These are phyloP conservation scores for Oedothorax gibbosus DNA, from an alignment of 1,140 invertebrate genomes.

Conservation along the genomic window DNA sequence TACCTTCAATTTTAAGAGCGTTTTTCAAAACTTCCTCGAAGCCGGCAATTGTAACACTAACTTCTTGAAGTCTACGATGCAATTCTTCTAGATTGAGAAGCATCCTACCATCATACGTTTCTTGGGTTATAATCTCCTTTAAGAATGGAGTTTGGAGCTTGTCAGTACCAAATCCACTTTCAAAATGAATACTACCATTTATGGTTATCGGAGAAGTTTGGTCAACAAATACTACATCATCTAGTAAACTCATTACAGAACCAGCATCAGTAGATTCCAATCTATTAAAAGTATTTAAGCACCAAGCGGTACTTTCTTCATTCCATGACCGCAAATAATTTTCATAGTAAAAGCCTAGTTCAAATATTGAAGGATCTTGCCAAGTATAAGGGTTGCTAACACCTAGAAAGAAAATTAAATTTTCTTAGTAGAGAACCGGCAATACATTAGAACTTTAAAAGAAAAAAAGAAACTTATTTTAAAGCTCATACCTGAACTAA, in stretches of 20 bases:
- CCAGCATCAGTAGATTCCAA: not conserved
- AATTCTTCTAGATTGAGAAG: constrained; percentile 29
- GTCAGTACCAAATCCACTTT: constrained; percentile 19
- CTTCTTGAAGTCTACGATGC: constrained; percentile 7
- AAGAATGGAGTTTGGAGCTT: constrained; percentile 35
- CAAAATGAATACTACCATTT: constrained; percentile 38
- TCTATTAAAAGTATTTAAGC: constrained; percentile 14
- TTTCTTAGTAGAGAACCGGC: not conserved
- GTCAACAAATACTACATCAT: constrained; percentile 45
- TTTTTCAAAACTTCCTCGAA: constrained; percentile 23
- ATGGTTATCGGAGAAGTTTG: constrained; percentile 37
- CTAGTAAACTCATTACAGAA: not conserved
- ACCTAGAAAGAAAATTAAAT: constrained; percentile 29
- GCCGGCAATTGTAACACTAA: not conserved
- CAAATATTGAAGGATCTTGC: constrained; percentile 26
- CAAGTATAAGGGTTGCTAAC: constrained; percentile 25
- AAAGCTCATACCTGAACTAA: too few species aligned
- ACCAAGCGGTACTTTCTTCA: constrained; percentile 44
- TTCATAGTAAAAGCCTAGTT: constrained; percentile 48
- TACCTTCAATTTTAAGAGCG: constrained; percentile 26
- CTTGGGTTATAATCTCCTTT: constrained; percentile 25
- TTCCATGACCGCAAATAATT: constrained; percentile 39
- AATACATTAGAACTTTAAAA: too few species aligned
- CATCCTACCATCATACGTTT: constrained; percentile 23
- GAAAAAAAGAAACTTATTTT: too few species aligned